phyloP scores from a whole-genome alignment of 2,113 vertebrate genomes.

The Prunella fulvescens region DNA sequence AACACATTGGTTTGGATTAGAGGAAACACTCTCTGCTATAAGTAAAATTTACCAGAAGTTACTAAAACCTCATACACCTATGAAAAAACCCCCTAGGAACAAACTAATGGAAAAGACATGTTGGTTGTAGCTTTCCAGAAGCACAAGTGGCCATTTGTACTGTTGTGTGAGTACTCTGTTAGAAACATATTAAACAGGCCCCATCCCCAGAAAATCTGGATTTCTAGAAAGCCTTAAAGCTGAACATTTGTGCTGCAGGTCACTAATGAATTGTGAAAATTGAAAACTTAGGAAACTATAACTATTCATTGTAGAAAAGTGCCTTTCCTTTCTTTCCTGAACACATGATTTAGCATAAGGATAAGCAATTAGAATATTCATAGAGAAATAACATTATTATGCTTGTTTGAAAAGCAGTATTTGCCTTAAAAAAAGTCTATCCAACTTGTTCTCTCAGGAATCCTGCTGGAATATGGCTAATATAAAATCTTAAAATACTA shows the following conservation, averaged over 20 bases:
- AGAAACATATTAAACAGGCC: not conserved
- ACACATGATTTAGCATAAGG: not conserved
- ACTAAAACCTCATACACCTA: not conserved
- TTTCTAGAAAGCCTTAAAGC: not conserved
- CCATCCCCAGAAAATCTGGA: not conserved
- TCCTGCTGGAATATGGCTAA: not conserved
- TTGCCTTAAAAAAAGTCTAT: not conserved
- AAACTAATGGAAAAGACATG: not conserved
- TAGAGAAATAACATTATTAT: not conserved
- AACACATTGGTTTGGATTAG: not conserved
- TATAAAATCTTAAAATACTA: not conserved
- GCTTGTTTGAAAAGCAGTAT: not conserved
- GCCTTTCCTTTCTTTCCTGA: not conserved
- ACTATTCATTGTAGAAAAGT: not conserved
- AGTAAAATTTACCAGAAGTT: constrained; percentile 3
- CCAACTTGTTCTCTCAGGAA: not conserved
- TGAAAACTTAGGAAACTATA: not conserved
- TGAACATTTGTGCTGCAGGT: not conserved
- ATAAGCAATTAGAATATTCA: not conserved
- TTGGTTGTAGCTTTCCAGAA: not conserved
- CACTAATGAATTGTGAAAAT: constrained; percentile 3
- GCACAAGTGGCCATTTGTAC: not conserved
- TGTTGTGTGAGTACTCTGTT: not conserved
- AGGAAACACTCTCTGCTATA: not conserved
- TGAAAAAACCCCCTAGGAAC: not conserved